Conservation (phyloP, 2,797 vertebrate species). For the Gallinago nigripennis region DNA sequence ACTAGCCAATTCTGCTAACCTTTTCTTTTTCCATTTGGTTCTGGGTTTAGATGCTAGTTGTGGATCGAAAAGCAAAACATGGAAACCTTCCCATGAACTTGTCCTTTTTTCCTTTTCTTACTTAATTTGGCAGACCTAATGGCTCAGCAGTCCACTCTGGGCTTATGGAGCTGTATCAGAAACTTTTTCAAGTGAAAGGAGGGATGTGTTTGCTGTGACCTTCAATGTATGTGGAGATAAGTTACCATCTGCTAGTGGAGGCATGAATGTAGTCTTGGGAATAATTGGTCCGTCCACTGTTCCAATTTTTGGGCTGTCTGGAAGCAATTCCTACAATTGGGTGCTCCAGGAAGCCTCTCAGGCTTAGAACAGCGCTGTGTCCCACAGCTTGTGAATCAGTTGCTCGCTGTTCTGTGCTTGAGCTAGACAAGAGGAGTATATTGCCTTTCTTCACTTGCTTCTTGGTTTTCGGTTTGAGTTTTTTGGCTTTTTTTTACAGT, state of each 20-base stretch:
- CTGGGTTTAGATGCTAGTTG: neutral
- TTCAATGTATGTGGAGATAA: neutral
- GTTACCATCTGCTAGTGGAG: neutral
- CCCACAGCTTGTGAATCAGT: neutral
- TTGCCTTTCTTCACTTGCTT: neutral
- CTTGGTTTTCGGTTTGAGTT: neutral
- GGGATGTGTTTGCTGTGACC: neutral
- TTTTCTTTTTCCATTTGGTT: neutral
- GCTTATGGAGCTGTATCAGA: neutral
- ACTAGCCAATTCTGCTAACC: neutral
- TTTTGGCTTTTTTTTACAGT: neutral
- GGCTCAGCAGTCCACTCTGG: neutral
- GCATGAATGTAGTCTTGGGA: neutral
- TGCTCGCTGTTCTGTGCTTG: neutral
- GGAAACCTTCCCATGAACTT: neutral
- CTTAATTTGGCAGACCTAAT: neutral
- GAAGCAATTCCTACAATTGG: neutral
- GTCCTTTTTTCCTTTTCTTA: neutral
- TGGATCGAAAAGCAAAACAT: neutral
- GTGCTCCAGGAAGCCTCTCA: neutral
- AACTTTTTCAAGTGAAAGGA: neutral
- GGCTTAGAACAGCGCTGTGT: neutral
- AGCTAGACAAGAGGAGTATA: neutral
- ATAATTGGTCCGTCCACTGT: neutral
- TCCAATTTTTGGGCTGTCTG: neutral